Evolutionary conservation across 2,797 vertebrate species (phyloP).

Genomic region (Coilia nasus): DNA sequence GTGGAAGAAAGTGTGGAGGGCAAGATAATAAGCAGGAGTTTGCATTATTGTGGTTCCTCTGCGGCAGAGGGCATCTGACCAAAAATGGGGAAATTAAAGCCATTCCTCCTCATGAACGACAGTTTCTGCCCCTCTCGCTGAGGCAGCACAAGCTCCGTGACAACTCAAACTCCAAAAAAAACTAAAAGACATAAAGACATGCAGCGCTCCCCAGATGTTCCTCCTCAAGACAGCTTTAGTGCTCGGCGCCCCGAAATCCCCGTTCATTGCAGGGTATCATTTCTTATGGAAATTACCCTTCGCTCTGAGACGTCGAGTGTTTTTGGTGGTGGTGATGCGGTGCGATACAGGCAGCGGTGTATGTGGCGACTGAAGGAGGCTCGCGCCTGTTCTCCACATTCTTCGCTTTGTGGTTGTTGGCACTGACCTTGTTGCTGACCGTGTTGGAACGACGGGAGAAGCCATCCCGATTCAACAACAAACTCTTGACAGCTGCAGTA

Average conservation of each 20-base stretch:
- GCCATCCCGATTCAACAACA: neutral
- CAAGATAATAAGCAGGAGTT: neutral
- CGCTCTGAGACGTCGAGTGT: neutral
- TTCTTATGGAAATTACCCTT: conserved; percentile 11
- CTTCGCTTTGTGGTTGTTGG: neutral
- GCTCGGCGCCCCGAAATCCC: neutral
- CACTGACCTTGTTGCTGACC: neutral
- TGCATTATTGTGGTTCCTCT: neutral
- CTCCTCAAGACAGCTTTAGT: neutral
- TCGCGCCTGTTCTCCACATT: neutral
- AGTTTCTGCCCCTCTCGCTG: neutral
- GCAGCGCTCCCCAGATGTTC: neutral
- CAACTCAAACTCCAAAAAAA: neutral
- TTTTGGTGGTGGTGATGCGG: neutral
- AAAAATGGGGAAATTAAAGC: conserved; percentile 24
- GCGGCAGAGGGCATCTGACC: conserved; percentile 7
- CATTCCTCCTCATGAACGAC: conserved; percentile 5
- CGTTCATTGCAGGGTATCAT: conserved; percentile 3
- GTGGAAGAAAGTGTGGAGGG: neutral
- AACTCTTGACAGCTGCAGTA: neutral
- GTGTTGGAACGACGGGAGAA: neutral
- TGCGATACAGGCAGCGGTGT: neutral
- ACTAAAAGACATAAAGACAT: neutral
- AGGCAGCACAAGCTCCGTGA: neutral
- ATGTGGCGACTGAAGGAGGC: neutral